These are phyloP conservation scores for Cynoglossus semilaevis DNA, from an alignment of 2,113 vertebrate species.

Conservation along the genomic window DNA sequence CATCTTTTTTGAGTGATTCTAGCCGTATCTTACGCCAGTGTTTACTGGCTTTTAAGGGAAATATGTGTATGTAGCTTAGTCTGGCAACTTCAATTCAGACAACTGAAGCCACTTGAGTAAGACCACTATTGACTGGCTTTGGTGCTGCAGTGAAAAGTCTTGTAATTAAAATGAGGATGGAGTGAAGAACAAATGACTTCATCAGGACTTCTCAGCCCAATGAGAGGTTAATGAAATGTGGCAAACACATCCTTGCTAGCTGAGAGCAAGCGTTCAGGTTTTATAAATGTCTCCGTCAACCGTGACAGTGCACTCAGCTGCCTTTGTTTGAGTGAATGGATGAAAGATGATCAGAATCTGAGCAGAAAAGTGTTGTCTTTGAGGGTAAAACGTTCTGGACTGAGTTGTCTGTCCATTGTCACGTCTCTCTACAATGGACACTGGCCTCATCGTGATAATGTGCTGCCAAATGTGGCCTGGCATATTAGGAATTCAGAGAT, in stretches of 20 bases:
- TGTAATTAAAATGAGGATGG: slow-evolving; percentile 57
- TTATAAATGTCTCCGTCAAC: slow-evolving; percentile 35
- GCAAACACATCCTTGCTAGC: slow-evolving; percentile 40
- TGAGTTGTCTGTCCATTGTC: slow-evolving; percentile 17
- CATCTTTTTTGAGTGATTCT: too few relatives aligned
- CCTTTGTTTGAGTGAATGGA: slow-evolving; percentile 22
- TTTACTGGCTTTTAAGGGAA: too few relatives aligned
- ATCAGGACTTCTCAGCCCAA: slow-evolving; percentile 49
- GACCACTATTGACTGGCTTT: slow-evolving; percentile 72
- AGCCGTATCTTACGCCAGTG: too few relatives aligned
- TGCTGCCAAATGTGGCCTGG: too few relatives aligned
- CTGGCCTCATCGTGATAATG: too few relatives aligned
- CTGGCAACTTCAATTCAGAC: too few relatives aligned
- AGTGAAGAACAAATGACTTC: slow-evolving; percentile 61
- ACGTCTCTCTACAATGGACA: slow-evolving; percentile 10
- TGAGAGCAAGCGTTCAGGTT: slow-evolving; percentile 54
- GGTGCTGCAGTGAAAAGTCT: slow-evolving; percentile 56
- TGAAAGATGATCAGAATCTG: slow-evolving; percentile 9
- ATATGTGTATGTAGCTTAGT: too few relatives aligned
- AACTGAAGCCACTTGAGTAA: slow-evolving; percentile 16
- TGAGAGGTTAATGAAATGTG: slow-evolving; percentile 66
- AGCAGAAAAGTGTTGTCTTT: too few relatives aligned
- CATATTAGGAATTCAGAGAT: too few relatives aligned
- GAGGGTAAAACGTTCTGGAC: neutral
- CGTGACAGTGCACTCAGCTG: slow-evolving; percentile 44